Percentiles rank a stretch among this genome's conserved stretches.
Conservation (phyloP, 2,113 vertebrate species). For the Xyrauchen texanus region DNA sequence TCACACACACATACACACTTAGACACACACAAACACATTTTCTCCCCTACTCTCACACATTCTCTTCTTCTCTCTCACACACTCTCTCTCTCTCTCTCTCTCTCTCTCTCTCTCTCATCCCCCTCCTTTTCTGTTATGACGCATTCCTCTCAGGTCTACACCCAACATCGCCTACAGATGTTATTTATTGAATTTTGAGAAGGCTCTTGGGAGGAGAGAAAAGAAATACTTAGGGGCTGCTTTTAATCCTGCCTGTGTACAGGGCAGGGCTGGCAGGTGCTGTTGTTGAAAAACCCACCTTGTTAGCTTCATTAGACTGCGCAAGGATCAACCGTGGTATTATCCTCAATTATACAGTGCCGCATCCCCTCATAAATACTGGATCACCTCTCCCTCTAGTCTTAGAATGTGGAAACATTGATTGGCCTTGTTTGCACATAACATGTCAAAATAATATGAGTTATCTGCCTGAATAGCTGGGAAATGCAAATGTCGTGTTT, state of each 20-base stretch:
- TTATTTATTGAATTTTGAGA: slow-evolving; percentile 93
- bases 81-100: too few species aligned
- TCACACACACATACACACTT: slow-evolving; percentile 12
- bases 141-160: slow-evolving; percentile 87
- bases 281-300: slow-evolving; percentile 84
- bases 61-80: neutral
- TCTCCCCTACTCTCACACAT: slow-evolving; percentile 43
- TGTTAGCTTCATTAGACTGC: slow-evolving; percentile 82
- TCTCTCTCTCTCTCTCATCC: slow-evolving; percentile 75
- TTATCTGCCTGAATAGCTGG: slow-evolving; percentile 41
- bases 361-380: slow-evolving; percentile 75
- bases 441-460: slow-evolving; percentile 54
- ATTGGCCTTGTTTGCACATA: slow-evolving; percentile 71
- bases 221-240: slow-evolving; percentile 72
- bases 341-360: slow-evolving; percentile 76
- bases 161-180: slow-evolving; percentile 91
- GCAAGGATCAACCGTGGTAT: slow-evolving; percentile 72
- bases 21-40: slow-evolving; percentile 43
- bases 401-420: slow-evolving; percentile 78
- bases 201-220: slow-evolving; percentile 83
- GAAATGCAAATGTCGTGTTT: slow-evolving; percentile 36
- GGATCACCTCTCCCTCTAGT: slow-evolving; percentile 74
- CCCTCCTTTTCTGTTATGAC: slow-evolving; percentile 78
- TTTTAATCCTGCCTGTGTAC: slow-evolving; percentile 29
- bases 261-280: slow-evolving; percentile 78